Evolutionary conservation across 2,797 vertebrate genomes (phyloP).

Genomic region (Furcifer pardalis): DNA sequence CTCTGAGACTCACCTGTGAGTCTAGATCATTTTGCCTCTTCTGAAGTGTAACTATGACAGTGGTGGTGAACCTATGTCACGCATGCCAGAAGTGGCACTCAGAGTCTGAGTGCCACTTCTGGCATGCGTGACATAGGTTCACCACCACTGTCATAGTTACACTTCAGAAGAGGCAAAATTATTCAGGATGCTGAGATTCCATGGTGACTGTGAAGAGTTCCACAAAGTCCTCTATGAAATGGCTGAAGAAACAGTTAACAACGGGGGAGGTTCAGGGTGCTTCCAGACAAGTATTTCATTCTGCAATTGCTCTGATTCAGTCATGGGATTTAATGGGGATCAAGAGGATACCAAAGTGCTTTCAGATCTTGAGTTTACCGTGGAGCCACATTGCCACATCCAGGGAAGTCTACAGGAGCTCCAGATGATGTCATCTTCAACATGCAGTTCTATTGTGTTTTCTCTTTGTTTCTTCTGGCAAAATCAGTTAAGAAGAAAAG

Average conservation of each 20-base stretch:
- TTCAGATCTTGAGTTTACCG: neutral
- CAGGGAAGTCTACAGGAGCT: neutral
- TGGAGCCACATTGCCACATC: too few relatives aligned
- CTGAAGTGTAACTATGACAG: too few relatives aligned
- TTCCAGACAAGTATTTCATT: neutral
- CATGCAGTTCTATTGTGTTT: neutral
- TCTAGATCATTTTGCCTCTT: too few relatives aligned
- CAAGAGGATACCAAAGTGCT: neutral
- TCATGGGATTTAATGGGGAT: neutral
- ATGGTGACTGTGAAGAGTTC: neutral
- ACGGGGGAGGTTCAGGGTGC: neutral
- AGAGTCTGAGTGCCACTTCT: too few relatives aligned
- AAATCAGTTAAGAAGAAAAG: too few relatives aligned
- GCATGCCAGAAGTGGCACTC: too few relatives aligned
- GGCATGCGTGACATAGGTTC: too few relatives aligned
- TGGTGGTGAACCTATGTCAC: too few relatives aligned
- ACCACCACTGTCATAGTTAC: too few relatives aligned
- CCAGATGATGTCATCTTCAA: neutral
- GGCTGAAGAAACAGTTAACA: neutral
- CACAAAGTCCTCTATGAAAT: neutral
- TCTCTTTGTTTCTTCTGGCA: too few relatives aligned
- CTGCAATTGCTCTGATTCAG: neutral
- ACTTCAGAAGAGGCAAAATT: neutral
- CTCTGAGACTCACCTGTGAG: too few relatives aligned
- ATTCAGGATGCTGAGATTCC: neutral